Percentiles rank a stretch among this genome's conserved stretches.
Evolutionary conservation across 2,888 invertebrate species (phyloP).

Genomic region (Meiosimyza decipiens): DNA sequence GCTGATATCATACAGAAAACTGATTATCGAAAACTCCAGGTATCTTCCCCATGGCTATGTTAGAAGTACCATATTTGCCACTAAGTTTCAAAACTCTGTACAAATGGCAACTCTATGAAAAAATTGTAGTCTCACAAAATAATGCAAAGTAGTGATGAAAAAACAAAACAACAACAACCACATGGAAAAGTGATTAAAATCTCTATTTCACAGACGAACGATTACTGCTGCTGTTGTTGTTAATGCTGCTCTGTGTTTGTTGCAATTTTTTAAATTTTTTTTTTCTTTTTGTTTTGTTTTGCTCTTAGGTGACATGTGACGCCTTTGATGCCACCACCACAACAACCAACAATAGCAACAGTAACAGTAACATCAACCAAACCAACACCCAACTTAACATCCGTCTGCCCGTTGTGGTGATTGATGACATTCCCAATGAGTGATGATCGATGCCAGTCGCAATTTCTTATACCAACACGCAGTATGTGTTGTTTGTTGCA

Average conservation of each 20-base stretch:
- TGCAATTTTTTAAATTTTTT: neutral
- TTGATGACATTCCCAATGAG: constrained; percentile 65
- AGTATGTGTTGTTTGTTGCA: neutral
- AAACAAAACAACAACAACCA: constrained; percentile 1
- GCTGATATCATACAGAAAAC: too few relatives aligned
- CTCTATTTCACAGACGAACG: constrained; percentile 30
- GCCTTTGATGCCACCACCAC: constrained; percentile 24
- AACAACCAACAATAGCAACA: constrained; percentile 24
- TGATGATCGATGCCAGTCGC: constrained; percentile 60
- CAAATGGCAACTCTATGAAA: too few relatives aligned
- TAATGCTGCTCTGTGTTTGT: neutral
- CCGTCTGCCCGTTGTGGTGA: constrained; percentile 54
- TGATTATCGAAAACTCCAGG: too few relatives aligned
- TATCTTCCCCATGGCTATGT: too few relatives aligned
- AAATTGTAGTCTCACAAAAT: neutral
- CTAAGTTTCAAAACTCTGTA: too few relatives aligned
- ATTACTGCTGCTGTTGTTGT: neutral
- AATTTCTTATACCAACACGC: constrained; percentile 1
- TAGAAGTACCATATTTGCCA: too few relatives aligned
- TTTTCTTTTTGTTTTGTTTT: constrained; percentile 9
- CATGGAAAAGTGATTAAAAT: constrained; percentile 31
- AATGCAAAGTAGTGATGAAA: constrained; percentile 5
- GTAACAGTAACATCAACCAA: constrained; percentile 29
- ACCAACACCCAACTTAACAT: constrained; percentile 17
- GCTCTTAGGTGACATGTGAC: constrained; percentile 23